Evolutionary conservation across 2,113 vertebrate genomes (phyloP).

Genomic region (Cololabis saira): DNA sequence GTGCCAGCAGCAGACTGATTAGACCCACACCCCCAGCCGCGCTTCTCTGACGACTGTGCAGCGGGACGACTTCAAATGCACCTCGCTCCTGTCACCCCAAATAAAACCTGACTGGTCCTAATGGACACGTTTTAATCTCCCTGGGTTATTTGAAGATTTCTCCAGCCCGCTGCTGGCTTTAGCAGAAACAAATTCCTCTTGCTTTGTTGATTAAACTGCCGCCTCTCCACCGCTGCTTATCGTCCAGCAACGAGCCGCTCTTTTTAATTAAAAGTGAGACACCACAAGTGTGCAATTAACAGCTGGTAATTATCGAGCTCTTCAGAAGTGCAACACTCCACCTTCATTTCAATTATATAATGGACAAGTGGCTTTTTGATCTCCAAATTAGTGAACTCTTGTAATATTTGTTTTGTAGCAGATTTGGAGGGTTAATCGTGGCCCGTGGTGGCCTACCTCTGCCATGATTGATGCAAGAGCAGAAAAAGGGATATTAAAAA

Average conservation of each 20-base stretch:
- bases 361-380: slow-evolving; percentile 99
- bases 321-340: slow-evolving; percentile 97
- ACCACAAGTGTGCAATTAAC: slow-evolving; percentile 99
- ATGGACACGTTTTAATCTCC: slow-evolving; percentile 99
- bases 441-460: slow-evolving; percentile 91
- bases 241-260: slow-evolving; percentile 95
- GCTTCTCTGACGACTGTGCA: slow-evolving; percentile 86
- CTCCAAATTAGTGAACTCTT: slow-evolving; percentile 99
- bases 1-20: slow-evolving; percentile 91
- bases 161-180: slow-evolving; percentile 92
- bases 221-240: slow-evolving; percentile 95
- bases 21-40: slow-evolving; percentile 89
- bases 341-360: slow-evolving; percentile 99
- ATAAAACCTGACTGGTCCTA: slow-evolving; percentile 98
- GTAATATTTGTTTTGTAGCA: slow-evolving; percentile 98
- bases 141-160: slow-evolving; percentile 99
- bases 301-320: slow-evolving; percentile 98
- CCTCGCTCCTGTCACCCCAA: slow-evolving; percentile 91
- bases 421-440: slow-evolving; percentile 97
- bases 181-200: slow-evolving; percentile 93
- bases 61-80: slow-evolving; percentile 96
- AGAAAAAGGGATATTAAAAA: slow-evolving; percentile 86
- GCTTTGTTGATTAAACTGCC: slow-evolving; percentile 99
- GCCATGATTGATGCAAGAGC: slow-evolving; percentile 89
- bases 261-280: slow-evolving; percentile 99